Evolutionary conservation across 2,888 invertebrate species (phyloP), one percentile per base, ranked within the genome.

Genomic region (Cephonodes hylas): DNA sequence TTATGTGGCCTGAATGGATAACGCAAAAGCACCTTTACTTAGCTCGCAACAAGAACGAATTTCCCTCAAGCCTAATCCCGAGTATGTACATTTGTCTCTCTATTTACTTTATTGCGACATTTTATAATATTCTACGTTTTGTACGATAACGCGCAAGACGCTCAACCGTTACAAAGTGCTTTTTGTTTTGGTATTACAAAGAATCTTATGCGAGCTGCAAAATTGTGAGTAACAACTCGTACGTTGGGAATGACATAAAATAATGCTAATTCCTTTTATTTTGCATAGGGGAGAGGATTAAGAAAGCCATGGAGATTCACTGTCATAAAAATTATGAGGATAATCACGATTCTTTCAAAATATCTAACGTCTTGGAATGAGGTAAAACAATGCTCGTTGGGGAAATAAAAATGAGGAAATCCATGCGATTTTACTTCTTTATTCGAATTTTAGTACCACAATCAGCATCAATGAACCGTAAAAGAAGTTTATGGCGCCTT

Each of bases 71-170:
- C 27, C 34, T 38, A 44, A 65, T 38, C 63, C 60, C 65, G 66
- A 81, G 76, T 79, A 79, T 83, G 84, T 84, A 85, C 81, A 85
- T 89, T 87, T 88, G 88, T 88, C 84, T 88, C 81, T 82, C 86
- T 89, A 89, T 90, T 88, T 90, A 86, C 86, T 88, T 88, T 88
- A 90, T 89, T 88, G 88, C 85, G 86, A 88, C 87, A 81, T 91
- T 91, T 90, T 89, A 91, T 91, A 91, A 90, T 91, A 90, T 89
- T 88, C 84, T 87, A 84, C 85, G 83, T 83, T 86, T 76, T 79
- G 77, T 74, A 75, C 77, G 89, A 89, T 90, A 90, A 90, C 83
- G 81, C 79, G 77, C 77, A 80, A 85, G 84, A 84, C 75, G 83
- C 80, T 86, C 84, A 85, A 86, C 80, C 81, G 83, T 85, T 85